phyloP scores from a whole-genome alignment of 1,140 invertebrate genomes.

The Phenacoccus solenopsis region DNA sequence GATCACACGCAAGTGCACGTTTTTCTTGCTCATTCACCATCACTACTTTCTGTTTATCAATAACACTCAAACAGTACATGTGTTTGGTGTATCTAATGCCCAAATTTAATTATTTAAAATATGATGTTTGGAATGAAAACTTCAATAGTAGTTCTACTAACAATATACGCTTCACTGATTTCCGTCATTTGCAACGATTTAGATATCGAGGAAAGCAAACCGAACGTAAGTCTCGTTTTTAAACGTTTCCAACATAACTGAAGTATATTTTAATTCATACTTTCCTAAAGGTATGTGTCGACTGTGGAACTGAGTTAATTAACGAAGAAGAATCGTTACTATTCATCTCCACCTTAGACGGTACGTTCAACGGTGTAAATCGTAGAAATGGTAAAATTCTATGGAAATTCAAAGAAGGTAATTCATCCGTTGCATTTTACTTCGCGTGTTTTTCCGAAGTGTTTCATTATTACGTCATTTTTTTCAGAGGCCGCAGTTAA shows the following conservation, averaged over 20 bases:
- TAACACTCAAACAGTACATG: not conserved
- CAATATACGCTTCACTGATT: not conserved
- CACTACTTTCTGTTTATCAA: too few species aligned
- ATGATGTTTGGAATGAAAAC: not conserved
- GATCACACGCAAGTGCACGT: too few species aligned
- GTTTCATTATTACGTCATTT: constrained; percentile 23
- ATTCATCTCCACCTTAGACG: constrained; percentile 82
- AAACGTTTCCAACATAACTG: too few species aligned
- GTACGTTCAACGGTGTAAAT: constrained; percentile 73
- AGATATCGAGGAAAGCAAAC: not conserved
- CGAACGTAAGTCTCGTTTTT: not conserved
- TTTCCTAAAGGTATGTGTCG: not conserved
- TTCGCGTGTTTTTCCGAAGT: constrained; percentile 18
- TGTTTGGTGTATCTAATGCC: not conserved
- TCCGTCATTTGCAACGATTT: not conserved
- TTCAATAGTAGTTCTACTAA: not conserved
- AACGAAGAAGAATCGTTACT: constrained; percentile 32
- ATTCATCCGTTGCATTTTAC: constrained; percentile 27
- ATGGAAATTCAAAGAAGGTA: constrained; percentile 85
- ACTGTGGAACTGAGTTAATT: not conserved
- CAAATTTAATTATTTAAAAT: not conserved
- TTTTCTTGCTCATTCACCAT: too few species aligned
- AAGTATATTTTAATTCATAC: too few species aligned
- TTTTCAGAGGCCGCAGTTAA: constrained; percentile 61
- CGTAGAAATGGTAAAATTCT: constrained; percentile 65